Base-by-base conservation (phyloP, 2,113 vertebrate genomes). In the Ploceus nigricollis region DNA sequence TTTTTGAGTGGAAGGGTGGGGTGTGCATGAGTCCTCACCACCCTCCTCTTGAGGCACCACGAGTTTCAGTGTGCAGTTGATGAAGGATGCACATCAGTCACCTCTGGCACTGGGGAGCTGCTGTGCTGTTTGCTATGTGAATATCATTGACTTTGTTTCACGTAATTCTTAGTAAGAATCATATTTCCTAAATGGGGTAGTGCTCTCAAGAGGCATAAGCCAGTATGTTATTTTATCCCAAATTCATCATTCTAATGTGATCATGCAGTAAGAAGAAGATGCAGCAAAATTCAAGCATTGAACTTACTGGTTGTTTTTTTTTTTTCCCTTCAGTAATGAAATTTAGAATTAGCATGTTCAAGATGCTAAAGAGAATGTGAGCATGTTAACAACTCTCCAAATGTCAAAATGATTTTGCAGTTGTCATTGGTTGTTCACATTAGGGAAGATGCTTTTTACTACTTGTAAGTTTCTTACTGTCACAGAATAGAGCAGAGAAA, bases 331-430 rank as follows among this genome's bases (percentile, higher is more conserved):
- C 31, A 27, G 33, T 66, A 92, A 78, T 96, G 90, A 94, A 95
- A 53, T 66, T 81, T 89, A 51, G 93, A 94, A 94, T 95, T 93
- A 97, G 83, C 77, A 25, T 63, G 77, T 95, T 95, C 81, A 89
- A 90, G 90, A 89, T 94, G 80, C 63, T 92, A 70, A 84, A 90
- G 68, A 90, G 83, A 91, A 77, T 76, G 71, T 45, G 70, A 92
- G 60, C 66, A 22, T 76, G 72, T 81, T 94, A 95, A 78, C 87
- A 91, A 30, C 63, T 83, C 86, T 91, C 66, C 66, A 97, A 92
- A 85, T 94, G 91, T 97, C 95, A 94, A 88, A 90, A 90, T 83
- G 37, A 72, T 95, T 96, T 89, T 87, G 89, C 56, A 61, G 60
- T 87, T 94, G 82, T 81, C 71, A 61, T 64, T 87, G 42, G 72